Conservation (phyloP, 2,888 invertebrate species). For the Conops quadrifasciatus region DNA sequence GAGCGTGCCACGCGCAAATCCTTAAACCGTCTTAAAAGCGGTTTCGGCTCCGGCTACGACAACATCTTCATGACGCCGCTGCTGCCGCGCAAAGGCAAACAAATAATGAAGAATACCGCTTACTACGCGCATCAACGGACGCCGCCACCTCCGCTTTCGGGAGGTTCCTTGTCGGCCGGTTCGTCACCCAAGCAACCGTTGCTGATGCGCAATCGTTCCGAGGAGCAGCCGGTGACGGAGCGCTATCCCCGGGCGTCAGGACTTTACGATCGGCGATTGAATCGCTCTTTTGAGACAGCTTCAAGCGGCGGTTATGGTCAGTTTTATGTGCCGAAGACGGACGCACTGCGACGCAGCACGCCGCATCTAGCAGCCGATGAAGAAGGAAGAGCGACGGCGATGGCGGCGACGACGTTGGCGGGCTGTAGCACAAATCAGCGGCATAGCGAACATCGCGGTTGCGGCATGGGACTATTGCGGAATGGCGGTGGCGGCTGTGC, state of each 20-base stretch:
- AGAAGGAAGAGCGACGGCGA: slow-evolving; percentile 34
- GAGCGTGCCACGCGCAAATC: slow-evolving; percentile 62
- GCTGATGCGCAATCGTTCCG: slow-evolving; percentile 48
- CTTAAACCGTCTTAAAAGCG: slow-evolving; percentile 61
- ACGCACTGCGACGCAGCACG: slow-evolving; percentile 61
- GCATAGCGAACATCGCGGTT: slow-evolving; percentile 41
- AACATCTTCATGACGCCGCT: slow-evolving; percentile 64
- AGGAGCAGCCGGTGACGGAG: slow-evolving; percentile 44
- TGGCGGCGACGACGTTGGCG: slow-evolving; percentile 41
- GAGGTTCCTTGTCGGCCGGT: slow-evolving; percentile 13
- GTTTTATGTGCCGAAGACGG: slow-evolving; percentile 55
- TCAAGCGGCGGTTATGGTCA: slow-evolving; percentile 57
- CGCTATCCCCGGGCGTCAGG: slow-evolving; percentile 53
- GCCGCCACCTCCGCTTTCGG: slow-evolving; percentile 36
- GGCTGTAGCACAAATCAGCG: slow-evolving; percentile 14
- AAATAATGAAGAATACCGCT: slow-evolving; percentile 38
- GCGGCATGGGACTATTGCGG: slow-evolving; percentile 36
- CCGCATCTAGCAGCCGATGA: slow-evolving; percentile 58
- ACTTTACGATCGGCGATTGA: slow-evolving; percentile 63
- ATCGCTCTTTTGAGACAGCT: slow-evolving; percentile 64
- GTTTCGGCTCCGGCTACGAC: slow-evolving; percentile 64
- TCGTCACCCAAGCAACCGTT: slow-evolving; percentile 37
- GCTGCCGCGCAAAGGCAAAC: slow-evolving; percentile 62
- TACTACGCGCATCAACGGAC: slow-evolving; percentile 42
- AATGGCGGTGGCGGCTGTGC: slow-evolving; percentile 22